Percentiles rank a stretch among this genome's conserved stretches.
Evolutionary conservation across 2,113 vertebrate species (phyloP).

Genomic region (Solenodon paradoxus): DNA sequence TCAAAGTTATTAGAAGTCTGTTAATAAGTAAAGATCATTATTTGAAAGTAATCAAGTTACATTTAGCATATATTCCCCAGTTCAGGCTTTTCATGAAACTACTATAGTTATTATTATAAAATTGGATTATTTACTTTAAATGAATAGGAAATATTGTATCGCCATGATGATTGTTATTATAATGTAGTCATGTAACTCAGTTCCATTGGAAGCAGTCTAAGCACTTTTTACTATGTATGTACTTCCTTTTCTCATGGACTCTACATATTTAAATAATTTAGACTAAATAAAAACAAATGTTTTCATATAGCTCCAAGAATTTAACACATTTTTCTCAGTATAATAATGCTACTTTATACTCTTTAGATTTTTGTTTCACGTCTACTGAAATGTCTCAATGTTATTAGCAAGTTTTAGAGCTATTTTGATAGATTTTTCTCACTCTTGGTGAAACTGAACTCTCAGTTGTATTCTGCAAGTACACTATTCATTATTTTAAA

Average conservation of each 20-base stretch:
- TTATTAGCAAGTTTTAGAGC: not conserved
- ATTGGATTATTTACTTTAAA: not conserved
- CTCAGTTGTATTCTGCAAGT: not conserved
- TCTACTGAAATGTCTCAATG: too few relatives aligned
- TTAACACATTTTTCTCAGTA: constrained; percentile 27
- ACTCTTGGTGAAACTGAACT: not conserved
- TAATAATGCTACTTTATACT: not conserved
- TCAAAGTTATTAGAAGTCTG: not conserved
- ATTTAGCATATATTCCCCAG: constrained; percentile 35
- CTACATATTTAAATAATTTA: constrained; percentile 45
- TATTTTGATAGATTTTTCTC: constrained; percentile 4
- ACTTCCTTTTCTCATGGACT: constrained; percentile 52
- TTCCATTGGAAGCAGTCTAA: not conserved
- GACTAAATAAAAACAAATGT: constrained; percentile 48
- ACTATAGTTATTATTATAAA: not conserved
- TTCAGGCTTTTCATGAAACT: not conserved
- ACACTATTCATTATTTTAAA: not conserved
- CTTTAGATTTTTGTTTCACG: constrained; percentile 12
- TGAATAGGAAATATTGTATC: constrained; percentile 5
- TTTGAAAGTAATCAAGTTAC: constrained; percentile 21
- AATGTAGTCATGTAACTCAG: not conserved
- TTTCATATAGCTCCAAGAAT: not conserved
- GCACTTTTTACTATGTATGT: constrained; percentile 49
- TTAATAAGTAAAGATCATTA: not conserved
- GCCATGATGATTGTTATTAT: not conserved